These are phyloP conservation scores for Sebastes minor DNA, from an alignment of 2,797 vertebrate genomes.

Conservation along the genomic window DNA sequence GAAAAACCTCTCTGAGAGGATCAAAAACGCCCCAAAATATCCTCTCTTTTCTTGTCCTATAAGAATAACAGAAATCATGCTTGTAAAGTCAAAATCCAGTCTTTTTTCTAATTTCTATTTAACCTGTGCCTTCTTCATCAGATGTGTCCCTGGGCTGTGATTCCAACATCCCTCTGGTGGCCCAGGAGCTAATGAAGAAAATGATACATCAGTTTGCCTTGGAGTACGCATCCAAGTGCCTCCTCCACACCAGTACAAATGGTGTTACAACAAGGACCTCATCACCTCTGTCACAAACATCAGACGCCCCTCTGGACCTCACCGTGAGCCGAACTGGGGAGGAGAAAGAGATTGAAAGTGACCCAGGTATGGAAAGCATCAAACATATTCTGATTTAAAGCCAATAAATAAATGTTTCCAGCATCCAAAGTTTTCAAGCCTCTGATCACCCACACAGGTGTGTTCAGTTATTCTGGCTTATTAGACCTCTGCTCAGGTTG, in stretches of 20 bases:
- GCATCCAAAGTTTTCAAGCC: neutral
- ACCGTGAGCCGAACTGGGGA: conserved; percentile 90
- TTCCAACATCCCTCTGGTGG: conserved; percentile 95
- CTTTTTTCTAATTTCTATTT: neutral
- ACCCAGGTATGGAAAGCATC: conserved; percentile 82
- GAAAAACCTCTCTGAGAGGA: neutral
- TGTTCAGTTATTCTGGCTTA: no score
- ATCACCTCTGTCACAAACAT: conserved; percentile 85
- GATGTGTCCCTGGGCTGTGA: conserved; percentile 95
- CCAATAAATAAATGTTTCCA: neutral
- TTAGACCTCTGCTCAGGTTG: no score
- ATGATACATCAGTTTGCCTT: conserved; percentile 99
- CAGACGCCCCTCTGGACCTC: conserved; percentile 96
- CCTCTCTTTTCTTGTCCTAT: neutral
- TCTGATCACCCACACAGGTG: no score
- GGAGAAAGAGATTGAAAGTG: conserved; percentile 78
- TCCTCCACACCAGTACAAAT: conserved; percentile 88
- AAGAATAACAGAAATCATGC: neutral
- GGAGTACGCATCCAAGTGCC: conserved; percentile 98
- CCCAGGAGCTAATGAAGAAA: conserved; percentile 99
- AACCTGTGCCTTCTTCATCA: conserved; percentile 59
- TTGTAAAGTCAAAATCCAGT: neutral
- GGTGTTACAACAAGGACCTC: conserved; percentile 83
- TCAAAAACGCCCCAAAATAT: neutral
- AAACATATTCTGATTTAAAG: neutral